Evolutionary conservation across 2,113 vertebrate species (phyloP).

Genomic region (Thryonomys swinderianus): DNA sequence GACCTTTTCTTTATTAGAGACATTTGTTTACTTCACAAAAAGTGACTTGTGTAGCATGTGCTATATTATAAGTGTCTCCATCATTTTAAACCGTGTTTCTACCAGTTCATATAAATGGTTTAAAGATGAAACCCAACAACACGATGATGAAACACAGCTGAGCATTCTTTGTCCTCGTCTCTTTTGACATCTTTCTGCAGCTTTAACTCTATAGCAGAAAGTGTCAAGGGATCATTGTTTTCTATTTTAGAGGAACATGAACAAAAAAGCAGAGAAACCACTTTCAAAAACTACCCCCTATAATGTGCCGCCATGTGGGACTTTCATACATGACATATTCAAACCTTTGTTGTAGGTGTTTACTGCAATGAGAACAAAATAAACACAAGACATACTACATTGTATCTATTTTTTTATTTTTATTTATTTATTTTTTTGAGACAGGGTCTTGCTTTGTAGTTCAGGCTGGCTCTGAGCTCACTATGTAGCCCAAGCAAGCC

Average conservation of each 20-base stretch:
- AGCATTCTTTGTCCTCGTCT: neutral
- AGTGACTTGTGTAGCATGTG: conserved; percentile 15
- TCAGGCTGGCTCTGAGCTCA: too few species aligned
- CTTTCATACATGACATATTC: neutral
- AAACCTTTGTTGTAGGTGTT: conserved; percentile 16
- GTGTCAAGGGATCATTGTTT: conserved; percentile 39
- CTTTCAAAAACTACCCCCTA: conserved; percentile 6
- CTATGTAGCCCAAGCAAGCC: too few species aligned
- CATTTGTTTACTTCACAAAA: neutral
- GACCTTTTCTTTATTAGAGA: conserved; percentile 43
- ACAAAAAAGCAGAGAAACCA: neutral
- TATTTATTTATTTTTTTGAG: too few species aligned
- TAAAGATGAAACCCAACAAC: conserved; percentile 12
- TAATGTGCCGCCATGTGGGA: conserved; percentile 28
- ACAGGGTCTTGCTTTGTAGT: too few species aligned
- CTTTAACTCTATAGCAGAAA: conserved; percentile 33
- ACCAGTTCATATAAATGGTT: conserved; percentile 44
- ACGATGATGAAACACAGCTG: neutral
- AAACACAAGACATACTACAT: conserved; percentile 14
- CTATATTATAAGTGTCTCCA: conserved; percentile 47
- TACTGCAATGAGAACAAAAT: neutral
- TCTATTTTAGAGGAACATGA: conserved; percentile 33
- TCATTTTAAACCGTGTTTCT: conserved; percentile 65
- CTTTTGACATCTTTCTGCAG: conserved; percentile 30
- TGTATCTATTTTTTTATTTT: conserved; percentile 37